These are phyloP conservation scores for Numida meleagris DNA, from an alignment of 2,113 vertebrate genomes.

Conservation along the genomic window DNA sequence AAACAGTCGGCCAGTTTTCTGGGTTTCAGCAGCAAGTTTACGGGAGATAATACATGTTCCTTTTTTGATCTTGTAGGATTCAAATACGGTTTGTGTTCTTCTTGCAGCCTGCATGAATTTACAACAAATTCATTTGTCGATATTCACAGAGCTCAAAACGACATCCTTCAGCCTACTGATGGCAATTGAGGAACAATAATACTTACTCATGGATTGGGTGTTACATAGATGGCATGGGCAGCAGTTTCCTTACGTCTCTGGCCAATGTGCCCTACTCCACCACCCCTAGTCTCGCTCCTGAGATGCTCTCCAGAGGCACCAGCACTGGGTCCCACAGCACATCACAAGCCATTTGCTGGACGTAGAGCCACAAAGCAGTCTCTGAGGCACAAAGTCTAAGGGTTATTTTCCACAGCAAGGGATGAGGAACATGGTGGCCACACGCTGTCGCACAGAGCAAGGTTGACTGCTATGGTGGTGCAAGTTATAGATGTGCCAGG, in stretches of 20 bases:
- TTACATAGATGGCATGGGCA: not conserved
- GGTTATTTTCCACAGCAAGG: not conserved
- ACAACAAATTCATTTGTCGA: not conserved
- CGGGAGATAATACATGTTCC: not conserved
- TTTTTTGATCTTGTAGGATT: not conserved
- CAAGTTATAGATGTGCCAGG: rapidly evolving
- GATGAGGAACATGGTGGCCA: not conserved
- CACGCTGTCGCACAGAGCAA: not conserved
- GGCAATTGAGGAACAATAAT: not conserved
- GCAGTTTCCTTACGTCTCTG: not conserved
- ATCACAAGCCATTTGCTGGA: not conserved
- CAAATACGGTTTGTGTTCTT: not conserved
- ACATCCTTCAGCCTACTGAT: not conserved
- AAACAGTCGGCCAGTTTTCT: not conserved
- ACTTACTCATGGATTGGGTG: not conserved
- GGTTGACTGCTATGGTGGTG: not conserved
- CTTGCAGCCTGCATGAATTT: not conserved
- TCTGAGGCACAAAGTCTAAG: not conserved
- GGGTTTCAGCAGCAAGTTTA: not conserved
- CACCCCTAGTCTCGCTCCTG: not conserved
- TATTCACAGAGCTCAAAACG: not conserved
- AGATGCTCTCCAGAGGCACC: not conserved
- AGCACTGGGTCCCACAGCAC: rapidly evolving
- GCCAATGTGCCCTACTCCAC: not conserved
- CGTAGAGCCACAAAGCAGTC: not conserved